A percentile compares a stretch with the other conserved stretches of the same genome.
Conservation (phyloP, 2,888 invertebrate genomes). For the Acleris literana region DNA sequence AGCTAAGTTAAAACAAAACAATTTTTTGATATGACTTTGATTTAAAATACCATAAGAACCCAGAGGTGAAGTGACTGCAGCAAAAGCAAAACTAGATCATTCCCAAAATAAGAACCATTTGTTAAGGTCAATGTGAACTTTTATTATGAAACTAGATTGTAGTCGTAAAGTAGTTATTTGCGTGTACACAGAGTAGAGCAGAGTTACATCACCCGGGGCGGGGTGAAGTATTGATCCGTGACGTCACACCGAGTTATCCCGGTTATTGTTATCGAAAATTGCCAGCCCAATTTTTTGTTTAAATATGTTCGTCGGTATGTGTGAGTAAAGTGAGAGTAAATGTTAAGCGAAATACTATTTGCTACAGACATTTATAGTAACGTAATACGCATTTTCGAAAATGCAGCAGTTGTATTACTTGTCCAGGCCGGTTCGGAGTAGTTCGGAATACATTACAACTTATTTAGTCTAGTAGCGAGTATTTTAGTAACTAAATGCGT, state of each 20-base stretch:
- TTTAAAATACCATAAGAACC: too few species aligned
- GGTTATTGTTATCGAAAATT: conserved; percentile 30
- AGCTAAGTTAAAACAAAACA: too few species aligned
- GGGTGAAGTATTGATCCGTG: conserved; percentile 50
- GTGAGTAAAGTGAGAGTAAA: conserved; percentile 20
- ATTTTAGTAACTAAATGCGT: too few species aligned
- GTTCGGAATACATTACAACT: too few species aligned
- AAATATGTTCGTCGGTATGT: conserved; percentile 22
- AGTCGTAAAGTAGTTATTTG: conserved; percentile 34
- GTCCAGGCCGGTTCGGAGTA: too few species aligned
- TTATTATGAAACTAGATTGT: conserved; percentile 31
- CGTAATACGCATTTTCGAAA: too few species aligned
- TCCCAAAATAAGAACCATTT: conserved; percentile 21
- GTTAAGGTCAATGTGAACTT: conserved; percentile 35
- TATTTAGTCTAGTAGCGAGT: too few species aligned
- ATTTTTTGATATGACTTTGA: too few species aligned
- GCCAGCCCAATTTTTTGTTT: conserved; percentile 27
- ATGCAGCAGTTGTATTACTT: too few species aligned
- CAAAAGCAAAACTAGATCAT: not conserved
- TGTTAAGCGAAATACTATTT: not conserved
- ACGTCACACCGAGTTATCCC: conserved; percentile 49
- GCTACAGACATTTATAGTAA: too few species aligned
- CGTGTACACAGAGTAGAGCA: conserved; percentile 39
- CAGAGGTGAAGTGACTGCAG: too few species aligned
- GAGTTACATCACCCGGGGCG: conserved; percentile 46